Percentiles rank a stretch among this genome's conserved stretches.
phyloP scores from a whole-genome alignment of 2,113 vertebrate genomes.

The Corynorhinus townsendii region DNA sequence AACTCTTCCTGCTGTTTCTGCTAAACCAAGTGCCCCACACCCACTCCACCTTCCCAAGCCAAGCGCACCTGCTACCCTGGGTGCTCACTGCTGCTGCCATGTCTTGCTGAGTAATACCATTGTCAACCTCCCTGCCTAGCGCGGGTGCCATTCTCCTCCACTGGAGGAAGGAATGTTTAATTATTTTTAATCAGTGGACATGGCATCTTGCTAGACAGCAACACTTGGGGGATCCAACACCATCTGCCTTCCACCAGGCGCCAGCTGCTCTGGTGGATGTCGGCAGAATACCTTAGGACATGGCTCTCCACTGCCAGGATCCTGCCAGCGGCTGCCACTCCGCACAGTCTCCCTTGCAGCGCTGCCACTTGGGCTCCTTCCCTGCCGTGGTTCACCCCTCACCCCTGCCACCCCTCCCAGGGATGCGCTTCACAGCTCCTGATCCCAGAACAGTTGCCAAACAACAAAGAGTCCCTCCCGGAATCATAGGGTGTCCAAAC shows the following conservation, averaged over 20 bases:
- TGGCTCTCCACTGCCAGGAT: slow-evolving; percentile 55
- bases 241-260: slow-evolving; percentile 72
- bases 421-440: background rate
- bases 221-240: slow-evolving; percentile 72
- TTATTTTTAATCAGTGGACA: slow-evolving; percentile 79
- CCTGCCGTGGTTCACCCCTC: slow-evolving; percentile 13
- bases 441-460: slow-evolving; percentile 13
- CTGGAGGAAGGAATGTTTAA: slow-evolving; percentile 74
- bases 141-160: slow-evolving; percentile 53
- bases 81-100: slow-evolving; percentile 38
- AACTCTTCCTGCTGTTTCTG: slow-evolving; percentile 60
- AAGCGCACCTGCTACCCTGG: slow-evolving; percentile 65
- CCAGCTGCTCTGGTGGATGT: slow-evolving; percentile 73
- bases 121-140: slow-evolving; percentile 66
- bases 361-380: slow-evolving; percentile 16
- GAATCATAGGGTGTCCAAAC: slow-evolving; percentile 53
- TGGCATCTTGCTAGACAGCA: slow-evolving; percentile 75
- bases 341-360: background rate
- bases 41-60: slow-evolving; percentile 49
- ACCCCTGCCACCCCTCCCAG: background rate
- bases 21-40: slow-evolving; percentile 16
- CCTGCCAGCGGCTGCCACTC: slow-evolving; percentile 36
- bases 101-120: slow-evolving; percentile 65
- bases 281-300: slow-evolving; percentile 67
- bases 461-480: background rate